Conservation (phyloP, 1,140 invertebrate genomes). For the Drosophila dunni region DNA sequence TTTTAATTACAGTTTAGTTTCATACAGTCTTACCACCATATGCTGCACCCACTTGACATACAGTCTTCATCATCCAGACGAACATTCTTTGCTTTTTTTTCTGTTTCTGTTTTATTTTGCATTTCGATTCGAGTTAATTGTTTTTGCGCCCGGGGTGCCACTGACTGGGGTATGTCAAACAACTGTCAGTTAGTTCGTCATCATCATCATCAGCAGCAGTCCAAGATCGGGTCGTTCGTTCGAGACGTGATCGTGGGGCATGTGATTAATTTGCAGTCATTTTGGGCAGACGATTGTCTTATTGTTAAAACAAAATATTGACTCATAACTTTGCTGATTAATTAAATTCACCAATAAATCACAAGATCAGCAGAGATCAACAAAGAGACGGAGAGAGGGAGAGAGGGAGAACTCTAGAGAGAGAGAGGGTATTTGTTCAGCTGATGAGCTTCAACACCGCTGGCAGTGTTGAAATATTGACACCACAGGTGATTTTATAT, state of each 20-base stretch:
- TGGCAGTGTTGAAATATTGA: conserved; percentile 83
- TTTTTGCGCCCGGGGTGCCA: conserved; percentile 60
- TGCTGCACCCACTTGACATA: conserved; percentile 75
- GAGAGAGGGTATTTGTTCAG: conserved; percentile 37
- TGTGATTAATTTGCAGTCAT: conserved; percentile 79
- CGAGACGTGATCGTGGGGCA: conserved; percentile 59
- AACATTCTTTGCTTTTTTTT: conserved; percentile 1
- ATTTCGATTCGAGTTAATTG: conserved; percentile 79
- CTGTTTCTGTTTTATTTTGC: conserved; percentile 50
- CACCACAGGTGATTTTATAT: conserved; percentile 80
- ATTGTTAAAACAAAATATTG: conserved; percentile 78
- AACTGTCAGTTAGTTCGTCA: conserved; percentile 80
- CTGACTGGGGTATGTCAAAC: conserved; percentile 81
- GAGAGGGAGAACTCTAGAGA: not conserved
- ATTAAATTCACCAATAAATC: conserved; percentile 81
- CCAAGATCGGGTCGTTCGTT: conserved; percentile 35
- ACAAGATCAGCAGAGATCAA: conserved; percentile 45
- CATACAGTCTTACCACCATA: conserved; percentile 55
- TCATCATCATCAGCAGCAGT: conserved; percentile 54
- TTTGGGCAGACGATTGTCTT: conserved; percentile 46
- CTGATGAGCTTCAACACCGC: conserved; percentile 76
- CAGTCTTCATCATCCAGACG: conserved; percentile 29
- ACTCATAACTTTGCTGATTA: conserved; percentile 79
- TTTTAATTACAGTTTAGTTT: conserved; percentile 68
- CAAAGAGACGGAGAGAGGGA: not conserved